phyloP scores from a whole-genome alignment of 2,113 vertebrate species.

The Crotalus viridis region DNA sequence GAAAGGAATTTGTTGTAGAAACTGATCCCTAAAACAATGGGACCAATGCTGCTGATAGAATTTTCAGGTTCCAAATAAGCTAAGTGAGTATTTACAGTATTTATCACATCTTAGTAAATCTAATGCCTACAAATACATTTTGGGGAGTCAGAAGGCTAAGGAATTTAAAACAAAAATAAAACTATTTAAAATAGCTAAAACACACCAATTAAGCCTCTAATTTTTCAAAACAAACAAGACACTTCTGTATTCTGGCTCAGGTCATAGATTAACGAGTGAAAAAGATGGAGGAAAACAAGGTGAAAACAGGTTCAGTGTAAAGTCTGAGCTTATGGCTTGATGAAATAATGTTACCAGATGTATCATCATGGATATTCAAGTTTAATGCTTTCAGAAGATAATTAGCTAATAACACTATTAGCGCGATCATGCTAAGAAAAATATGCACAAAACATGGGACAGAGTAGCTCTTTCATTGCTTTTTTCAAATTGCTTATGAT shows the following conservation, averaged over 20 bases:
- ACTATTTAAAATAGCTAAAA: neutral
- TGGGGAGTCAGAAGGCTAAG: neutral
- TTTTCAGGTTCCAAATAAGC: neutral
- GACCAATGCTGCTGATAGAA: neutral
- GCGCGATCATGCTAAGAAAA: neutral
- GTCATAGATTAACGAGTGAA: neutral
- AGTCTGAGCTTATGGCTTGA: neutral
- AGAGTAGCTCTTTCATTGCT: neutral
- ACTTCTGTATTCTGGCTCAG: neutral
- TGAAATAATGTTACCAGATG: neutral
- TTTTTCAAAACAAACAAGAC: neutral
- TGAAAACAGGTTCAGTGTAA: neutral
- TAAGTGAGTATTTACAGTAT: neutral
- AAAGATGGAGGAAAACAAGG: neutral
- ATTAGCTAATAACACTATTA: neutral
- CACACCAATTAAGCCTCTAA: neutral
- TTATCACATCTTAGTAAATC: neutral
- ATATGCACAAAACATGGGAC: neutral
- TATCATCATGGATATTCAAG: neutral
- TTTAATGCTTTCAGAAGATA: neutral
- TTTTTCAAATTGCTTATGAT: neutral
- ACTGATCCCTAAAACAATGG: neutral
- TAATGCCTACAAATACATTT: neutral
- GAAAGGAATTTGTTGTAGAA: neutral
- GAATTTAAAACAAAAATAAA: neutral